Evolutionary conservation across 2,797 vertebrate genomes (phyloP).

Genomic region (Carapus acus): DNA sequence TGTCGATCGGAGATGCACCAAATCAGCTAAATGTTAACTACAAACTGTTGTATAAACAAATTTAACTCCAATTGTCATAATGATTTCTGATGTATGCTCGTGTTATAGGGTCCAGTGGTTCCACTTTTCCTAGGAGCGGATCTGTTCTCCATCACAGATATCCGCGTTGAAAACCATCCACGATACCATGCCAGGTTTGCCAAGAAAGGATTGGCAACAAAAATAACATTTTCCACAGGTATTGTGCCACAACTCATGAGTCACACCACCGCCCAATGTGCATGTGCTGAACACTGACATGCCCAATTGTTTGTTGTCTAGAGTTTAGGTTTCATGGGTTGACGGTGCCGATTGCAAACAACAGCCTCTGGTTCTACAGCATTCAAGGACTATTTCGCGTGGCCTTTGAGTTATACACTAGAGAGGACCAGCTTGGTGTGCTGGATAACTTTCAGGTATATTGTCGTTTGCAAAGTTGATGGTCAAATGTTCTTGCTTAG

Average conservation of each 20-base stretch:
- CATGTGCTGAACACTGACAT: too few relatives aligned
- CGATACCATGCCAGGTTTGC: conserved; percentile 78
- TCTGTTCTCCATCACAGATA: conserved; percentile 72
- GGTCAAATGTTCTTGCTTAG: too few relatives aligned
- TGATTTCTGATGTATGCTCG: too few relatives aligned
- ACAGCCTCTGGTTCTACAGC: conserved; percentile 81
- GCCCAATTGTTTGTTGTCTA: conserved; percentile 49
- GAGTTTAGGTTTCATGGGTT: conserved; percentile 74
- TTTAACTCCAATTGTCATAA: too few relatives aligned
- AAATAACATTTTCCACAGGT: conserved; percentile 76
- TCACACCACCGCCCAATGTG: too few relatives aligned
- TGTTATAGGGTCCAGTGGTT: conserved; percentile 58
- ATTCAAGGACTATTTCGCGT: conserved; percentile 79
- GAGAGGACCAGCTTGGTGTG: conserved; percentile 74
- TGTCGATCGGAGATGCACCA: too few relatives aligned
- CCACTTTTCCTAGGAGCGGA: conserved; percentile 80
- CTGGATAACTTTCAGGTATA: conserved; percentile 76
- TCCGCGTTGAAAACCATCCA: conserved; percentile 78
- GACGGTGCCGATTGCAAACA: conserved; percentile 65
- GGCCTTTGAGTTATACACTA: conserved; percentile 77
- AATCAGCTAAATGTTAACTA: too few relatives aligned
- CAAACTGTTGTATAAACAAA: too few relatives aligned
- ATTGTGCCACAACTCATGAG: conserved; percentile 4
- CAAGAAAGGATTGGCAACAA: conserved; percentile 77
- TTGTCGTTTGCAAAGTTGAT: too few relatives aligned